Evolutionary conservation across 2,113 vertebrate genomes (phyloP).

Genomic region (Loxodonta africana): DNA sequence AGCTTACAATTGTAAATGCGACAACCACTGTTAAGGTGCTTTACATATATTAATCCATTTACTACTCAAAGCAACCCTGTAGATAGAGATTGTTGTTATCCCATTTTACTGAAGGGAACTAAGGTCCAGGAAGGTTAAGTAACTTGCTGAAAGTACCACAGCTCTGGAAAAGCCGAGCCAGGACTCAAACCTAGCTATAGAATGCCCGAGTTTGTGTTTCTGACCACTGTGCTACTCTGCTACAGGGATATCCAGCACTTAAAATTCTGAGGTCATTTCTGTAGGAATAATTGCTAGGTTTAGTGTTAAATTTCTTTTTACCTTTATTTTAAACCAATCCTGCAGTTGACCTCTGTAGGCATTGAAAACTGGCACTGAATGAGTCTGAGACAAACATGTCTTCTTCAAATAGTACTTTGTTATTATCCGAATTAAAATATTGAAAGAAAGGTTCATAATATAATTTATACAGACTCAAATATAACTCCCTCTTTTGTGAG

Average conservation of each 20-base stretch:
- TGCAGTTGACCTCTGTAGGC: background rate
- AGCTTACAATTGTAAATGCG: background rate
- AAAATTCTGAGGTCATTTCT: background rate
- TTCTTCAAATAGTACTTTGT: background rate
- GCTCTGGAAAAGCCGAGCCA: background rate
- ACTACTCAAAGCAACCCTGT: background rate
- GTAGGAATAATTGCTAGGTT: background rate
- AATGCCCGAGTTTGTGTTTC: background rate
- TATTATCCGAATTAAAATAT: background rate
- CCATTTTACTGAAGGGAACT: background rate
- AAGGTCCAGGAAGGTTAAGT: background rate
- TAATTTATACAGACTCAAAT: background rate
- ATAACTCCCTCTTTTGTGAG: background rate
- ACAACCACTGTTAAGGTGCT: background rate
- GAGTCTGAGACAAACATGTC: background rate
- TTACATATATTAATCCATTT: background rate
- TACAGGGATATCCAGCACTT: background rate
- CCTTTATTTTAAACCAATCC: slow-evolving; percentile 3
- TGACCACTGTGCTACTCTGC: background rate
- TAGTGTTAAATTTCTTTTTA: background rate
- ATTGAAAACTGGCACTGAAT: background rate
- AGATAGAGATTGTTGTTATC: background rate
- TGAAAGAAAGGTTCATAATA: background rate
- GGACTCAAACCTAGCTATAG: background rate
- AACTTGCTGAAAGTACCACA: too few species aligned